A percentile compares a stretch with the other conserved stretches of the same genome.
Evolutionary conservation across 2,888 invertebrate genomes (phyloP).

Genomic region (Aleiodes alternator): DNA sequence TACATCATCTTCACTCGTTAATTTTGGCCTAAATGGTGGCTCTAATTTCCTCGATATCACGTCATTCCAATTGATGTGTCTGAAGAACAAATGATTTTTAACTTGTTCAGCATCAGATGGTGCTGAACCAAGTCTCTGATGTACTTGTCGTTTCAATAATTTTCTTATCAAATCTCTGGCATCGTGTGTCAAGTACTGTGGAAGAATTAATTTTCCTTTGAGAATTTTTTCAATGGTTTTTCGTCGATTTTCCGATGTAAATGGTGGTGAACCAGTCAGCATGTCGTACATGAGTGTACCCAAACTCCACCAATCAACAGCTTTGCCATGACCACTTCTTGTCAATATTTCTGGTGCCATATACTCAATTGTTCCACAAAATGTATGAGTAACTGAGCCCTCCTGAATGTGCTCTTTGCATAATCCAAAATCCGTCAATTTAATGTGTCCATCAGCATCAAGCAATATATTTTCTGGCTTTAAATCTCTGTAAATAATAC

Average conservation of each 20-base stretch:
- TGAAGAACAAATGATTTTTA: slow-evolving; percentile 94
- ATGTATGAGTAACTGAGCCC: slow-evolving; percentile 96
- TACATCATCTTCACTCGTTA: slow-evolving; percentile 96
- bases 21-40: slow-evolving; percentile 95
- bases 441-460: slow-evolving; percentile 93
- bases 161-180: slow-evolving; percentile 95
- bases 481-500: slow-evolving; percentile 90
- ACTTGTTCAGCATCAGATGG: slow-evolving; percentile 91
- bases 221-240: slow-evolving; percentile 99
- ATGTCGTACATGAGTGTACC: slow-evolving; percentile 99
- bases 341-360: slow-evolving; percentile 99
- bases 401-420: slow-evolving; percentile 79
- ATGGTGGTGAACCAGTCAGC: slow-evolving; percentile 93
- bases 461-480: slow-evolving; percentile 99
- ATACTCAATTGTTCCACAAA: slow-evolving; percentile 99
- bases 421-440: slow-evolving; percentile 72
- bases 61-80: slow-evolving; percentile 95
- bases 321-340: slow-evolving; percentile 97
- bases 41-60: slow-evolving; percentile 91
- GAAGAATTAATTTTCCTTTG: slow-evolving; percentile 94
- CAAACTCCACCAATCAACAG: slow-evolving; percentile 99
- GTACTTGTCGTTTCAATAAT: slow-evolving; percentile 87
- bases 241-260: slow-evolving; percentile 97
- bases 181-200: slow-evolving; percentile 96
- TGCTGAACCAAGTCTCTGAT: slow-evolving; percentile 91